Conservation (phyloP, 1,140 invertebrate genomes). For the Luehdorfia chinensis region DNA sequence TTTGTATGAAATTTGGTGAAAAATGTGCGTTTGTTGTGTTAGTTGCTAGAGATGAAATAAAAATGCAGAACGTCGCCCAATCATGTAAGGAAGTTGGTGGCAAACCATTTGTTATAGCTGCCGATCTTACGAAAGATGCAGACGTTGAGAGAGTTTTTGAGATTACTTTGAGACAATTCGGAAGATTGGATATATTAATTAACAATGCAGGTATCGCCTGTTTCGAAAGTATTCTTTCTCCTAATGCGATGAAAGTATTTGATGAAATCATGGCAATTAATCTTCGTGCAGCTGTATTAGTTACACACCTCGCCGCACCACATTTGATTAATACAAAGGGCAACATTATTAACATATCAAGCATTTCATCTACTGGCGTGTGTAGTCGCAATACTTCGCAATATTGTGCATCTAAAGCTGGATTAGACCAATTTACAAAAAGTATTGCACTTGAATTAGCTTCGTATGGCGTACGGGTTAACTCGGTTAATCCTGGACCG, state of each 20-base stretch:
- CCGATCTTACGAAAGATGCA: slow-evolving; percentile 80
- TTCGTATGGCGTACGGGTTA: slow-evolving; percentile 86
- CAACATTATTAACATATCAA: slow-evolving; percentile 87
- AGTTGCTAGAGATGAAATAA: slow-evolving; percentile 83
- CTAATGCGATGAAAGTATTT: slow-evolving; percentile 81
- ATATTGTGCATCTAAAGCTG: slow-evolving; percentile 39
- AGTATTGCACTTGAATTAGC: slow-evolving; percentile 86
- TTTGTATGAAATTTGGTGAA: slow-evolving; percentile 83
- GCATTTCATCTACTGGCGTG: slow-evolving; percentile 77
- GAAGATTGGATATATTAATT: slow-evolving; percentile 80
- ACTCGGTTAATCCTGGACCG: slow-evolving; percentile 89
- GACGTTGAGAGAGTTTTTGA: slow-evolving; percentile 79
- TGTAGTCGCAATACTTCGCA: slow-evolving; percentile 36
- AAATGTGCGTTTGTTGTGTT: slow-evolving; percentile 83
- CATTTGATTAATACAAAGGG: slow-evolving; percentile 83
- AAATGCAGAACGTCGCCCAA: slow-evolving; percentile 69
- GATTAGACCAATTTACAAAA: slow-evolving; percentile 54
- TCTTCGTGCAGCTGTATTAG: slow-evolving; percentile 82
- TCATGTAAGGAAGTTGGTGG: slow-evolving; percentile 74
- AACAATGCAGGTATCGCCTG: slow-evolving; percentile 86
- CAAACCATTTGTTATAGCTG: slow-evolving; percentile 74
- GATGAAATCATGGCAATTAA: slow-evolving; percentile 84
- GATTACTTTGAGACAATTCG: slow-evolving; percentile 76
- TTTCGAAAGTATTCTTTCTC: slow-evolving; percentile 80
- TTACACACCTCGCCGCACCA: slow-evolving; percentile 85